Evolutionary conservation across 2,797 vertebrate species (phyloP), one percentile per base, ranked within the genome.

Genomic region (Melanogrammus aeglefinus): DNA sequence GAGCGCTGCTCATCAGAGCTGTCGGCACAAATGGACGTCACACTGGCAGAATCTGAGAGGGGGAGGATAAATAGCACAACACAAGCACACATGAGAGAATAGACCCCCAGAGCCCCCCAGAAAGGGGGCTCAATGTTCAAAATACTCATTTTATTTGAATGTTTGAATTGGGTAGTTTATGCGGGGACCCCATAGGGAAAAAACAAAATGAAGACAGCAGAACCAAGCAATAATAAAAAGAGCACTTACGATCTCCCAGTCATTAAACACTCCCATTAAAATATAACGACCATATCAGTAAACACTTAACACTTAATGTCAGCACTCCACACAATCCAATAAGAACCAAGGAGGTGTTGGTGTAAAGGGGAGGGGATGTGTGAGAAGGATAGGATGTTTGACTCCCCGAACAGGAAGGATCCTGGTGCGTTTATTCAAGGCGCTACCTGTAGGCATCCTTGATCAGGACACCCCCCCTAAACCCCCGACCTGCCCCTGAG

Each of bases 1-100:
- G 88, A 89, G 1, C 76, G 85, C 74, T 94, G 93, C 80, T 95
- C 90, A 38, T 96, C 95, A 35, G 94, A 96, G 86, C 90, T 93
- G 85, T 93, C 94, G 35, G 91, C 93, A 41, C 94, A 94, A 70
- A 96, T 82, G 44, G 94, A 95, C 76, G 95, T 95, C 6, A 91
- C 93, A 81, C 95, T 95, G 90, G 95, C 94, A 2, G 91, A 95
- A 89, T 95, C 95, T 95, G 84, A 73, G 80, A 80, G 12, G 47
- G 16, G 47, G 47, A 57, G 47, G 47, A 57, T 57, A 18, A 21
- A 12, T 3, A 75, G 18, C 16, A n/a, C 21, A 12, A 27, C 39
- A 44, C 18, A 44, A 38, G 9, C 35, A 73, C 1, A n/a, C 16
- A 18, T 35, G 16, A 57, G 47, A 21, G 18, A 57, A 21, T 57